phyloP scores from a whole-genome alignment of 2,113 vertebrate genomes.

The Isichthys henryi region DNA sequence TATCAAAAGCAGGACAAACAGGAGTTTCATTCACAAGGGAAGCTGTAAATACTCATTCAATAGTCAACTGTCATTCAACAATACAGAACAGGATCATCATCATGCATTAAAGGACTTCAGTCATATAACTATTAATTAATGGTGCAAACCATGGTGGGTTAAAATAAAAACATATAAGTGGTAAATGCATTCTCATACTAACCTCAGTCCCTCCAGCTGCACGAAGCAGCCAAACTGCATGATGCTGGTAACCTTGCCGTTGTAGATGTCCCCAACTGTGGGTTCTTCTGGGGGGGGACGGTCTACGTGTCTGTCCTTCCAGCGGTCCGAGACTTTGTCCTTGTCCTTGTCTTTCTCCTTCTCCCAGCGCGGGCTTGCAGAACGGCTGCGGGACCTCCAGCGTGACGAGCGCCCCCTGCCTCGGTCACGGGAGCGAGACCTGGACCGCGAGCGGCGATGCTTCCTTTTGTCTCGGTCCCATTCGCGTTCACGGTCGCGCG shows the following conservation, averaged over 20 bases:
- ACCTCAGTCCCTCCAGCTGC: constrained; percentile 93
- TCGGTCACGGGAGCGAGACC: constrained; percentile 67
- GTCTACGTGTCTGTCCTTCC: constrained; percentile 92
- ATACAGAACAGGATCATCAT: background rate
- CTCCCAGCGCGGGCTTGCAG: constrained; percentile 64
- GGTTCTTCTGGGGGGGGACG: constrained; percentile 89
- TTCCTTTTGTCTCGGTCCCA: constrained; percentile 58
- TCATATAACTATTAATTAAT: background rate
- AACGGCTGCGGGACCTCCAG: constrained; percentile 63
- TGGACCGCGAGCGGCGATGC: constrained; percentile 71
- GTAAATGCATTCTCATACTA: constrained; percentile 11
- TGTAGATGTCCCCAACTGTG: constrained; percentile 90
- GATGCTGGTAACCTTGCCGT: constrained; percentile 94
- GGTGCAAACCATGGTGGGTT: background rate
- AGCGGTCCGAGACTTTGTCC: constrained; percentile 64
- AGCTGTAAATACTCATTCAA: background rate
- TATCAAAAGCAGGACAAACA: background rate
- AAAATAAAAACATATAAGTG: background rate
- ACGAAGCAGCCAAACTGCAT: constrained; percentile 99
- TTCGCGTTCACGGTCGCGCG: constrained; percentile 52
- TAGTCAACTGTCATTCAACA: background rate
- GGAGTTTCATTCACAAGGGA: background rate
- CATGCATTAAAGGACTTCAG: background rate
- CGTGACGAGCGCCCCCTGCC: constrained; percentile 45
- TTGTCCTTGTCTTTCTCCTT: constrained; percentile 50